A percentile compares a stretch with the other conserved stretches of the same genome.
Conservation (phyloP, 2,113 vertebrate species). For the Etheostoma spectabile region DNA sequence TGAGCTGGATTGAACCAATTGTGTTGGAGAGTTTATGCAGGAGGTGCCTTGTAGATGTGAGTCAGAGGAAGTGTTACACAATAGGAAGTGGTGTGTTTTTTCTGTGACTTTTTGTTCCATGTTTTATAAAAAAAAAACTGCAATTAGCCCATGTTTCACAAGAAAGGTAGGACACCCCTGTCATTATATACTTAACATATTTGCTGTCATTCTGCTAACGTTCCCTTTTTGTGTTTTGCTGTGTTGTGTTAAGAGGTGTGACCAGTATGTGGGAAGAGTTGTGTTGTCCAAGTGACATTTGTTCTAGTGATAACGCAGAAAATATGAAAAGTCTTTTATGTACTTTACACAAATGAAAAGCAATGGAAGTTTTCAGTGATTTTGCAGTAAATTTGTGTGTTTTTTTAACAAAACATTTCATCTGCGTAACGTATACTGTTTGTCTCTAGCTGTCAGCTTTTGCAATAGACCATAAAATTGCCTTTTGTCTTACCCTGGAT, state of each 20-base stretch:
- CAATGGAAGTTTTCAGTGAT: not conserved
- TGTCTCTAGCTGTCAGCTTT: not conserved
- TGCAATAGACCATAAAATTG: not conserved
- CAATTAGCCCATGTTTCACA: slow-evolving; percentile 28
- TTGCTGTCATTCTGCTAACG: not conserved
- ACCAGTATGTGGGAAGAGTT: not conserved
- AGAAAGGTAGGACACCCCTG: not conserved
- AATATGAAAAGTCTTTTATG: not conserved
- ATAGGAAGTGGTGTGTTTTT: slow-evolving; percentile 79
- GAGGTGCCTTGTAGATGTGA: slow-evolving; percentile 67
- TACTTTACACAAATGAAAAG: not conserved
- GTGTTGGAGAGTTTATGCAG: slow-evolving; percentile 4
- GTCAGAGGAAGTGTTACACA: slow-evolving; percentile 84
- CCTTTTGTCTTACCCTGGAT: not conserved
- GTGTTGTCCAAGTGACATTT: not conserved
- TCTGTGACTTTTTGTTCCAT: slow-evolving; percentile 44
- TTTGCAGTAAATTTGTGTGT: not conserved
- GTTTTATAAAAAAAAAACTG: slow-evolving; percentile 28
- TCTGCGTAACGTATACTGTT: not conserved
- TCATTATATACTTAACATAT: not conserved
- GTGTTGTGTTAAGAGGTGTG: slow-evolving; percentile 6
- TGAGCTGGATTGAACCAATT: slow-evolving; percentile 4
- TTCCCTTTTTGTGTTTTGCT: slow-evolving; percentile 9
- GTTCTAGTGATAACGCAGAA: not conserved
- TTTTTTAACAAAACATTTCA: not conserved